Percentiles rank a stretch among this genome's conserved stretches.
Conservation (phyloP, 1,140 invertebrate species). For the Lordiphosa clarofinis region DNA sequence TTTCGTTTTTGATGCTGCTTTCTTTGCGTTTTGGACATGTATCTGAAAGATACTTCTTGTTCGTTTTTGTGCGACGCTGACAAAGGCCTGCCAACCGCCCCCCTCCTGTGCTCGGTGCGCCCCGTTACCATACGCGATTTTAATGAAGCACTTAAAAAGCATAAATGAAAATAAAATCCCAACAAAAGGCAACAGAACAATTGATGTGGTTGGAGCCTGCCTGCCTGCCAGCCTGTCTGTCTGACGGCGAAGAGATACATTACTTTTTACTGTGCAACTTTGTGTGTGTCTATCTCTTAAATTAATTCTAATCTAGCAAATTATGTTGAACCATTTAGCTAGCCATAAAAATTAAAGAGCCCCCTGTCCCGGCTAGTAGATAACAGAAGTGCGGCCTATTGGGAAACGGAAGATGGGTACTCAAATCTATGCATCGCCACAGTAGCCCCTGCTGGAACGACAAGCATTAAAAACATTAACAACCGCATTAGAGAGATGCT, state of each 20-base stretch:
- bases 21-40: slow-evolving; percentile 70
- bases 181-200: slow-evolving; percentile 61
- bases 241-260: slow-evolving; percentile 35
- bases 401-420: neutral
- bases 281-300: slow-evolving; percentile 30
- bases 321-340: slow-evolving; percentile 70
- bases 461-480: slow-evolving; percentile 70
- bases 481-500: slow-evolving; percentile 64
- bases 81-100: slow-evolving; percentile 54
- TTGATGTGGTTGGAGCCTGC: slow-evolving; percentile 53
- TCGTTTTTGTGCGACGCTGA: slow-evolving; percentile 52
- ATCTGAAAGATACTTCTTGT: slow-evolving; percentile 68
- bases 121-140: slow-evolving; percentile 66
- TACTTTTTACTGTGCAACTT: slow-evolving; percentile 56
- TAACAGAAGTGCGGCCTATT: slow-evolving; percentile 26
- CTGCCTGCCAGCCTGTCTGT: slow-evolving; percentile 6
- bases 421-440: slow-evolving; percentile 17
- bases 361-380: slow-evolving; percentile 20
- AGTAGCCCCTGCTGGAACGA: slow-evolving; percentile 60
- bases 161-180: slow-evolving; percentile 76
- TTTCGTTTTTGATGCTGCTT: slow-evolving; percentile 47
- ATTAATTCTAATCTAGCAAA: slow-evolving; percentile 76
- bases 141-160: slow-evolving; percentile 78
- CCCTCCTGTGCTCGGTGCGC: neutral
- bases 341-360: slow-evolving; percentile 74